phyloP scores from a whole-genome alignment of 2,113 vertebrate genomes.

The Colinus virginianus region DNA sequence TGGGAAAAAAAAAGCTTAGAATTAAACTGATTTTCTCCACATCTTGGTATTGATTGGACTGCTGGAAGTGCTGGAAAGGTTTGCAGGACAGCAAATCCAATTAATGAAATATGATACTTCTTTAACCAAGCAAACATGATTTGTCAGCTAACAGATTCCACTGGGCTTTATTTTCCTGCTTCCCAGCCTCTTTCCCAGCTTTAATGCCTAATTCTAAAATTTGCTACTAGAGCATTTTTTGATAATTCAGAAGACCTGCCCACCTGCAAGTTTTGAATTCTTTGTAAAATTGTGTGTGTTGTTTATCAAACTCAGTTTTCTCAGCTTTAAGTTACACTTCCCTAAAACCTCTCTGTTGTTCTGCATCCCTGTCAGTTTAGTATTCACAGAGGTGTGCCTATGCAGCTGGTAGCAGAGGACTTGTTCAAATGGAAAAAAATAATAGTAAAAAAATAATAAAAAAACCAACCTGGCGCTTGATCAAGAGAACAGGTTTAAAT shows the following conservation, averaged over 20 bases:
- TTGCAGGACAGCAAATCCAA: not conserved
- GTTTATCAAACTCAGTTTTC: not conserved
- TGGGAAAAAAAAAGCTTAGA: not conserved
- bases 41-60: not conserved
- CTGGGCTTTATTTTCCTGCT: not conserved
- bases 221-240: not conserved
- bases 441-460: not conserved
- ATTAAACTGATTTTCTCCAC: not conserved
- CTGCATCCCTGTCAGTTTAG: not conserved
- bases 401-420: not conserved
- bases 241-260: not conserved
- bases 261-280: not conserved
- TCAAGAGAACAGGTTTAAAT: not conserved
- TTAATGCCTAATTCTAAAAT: not conserved
- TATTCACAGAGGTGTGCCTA: not conserved
- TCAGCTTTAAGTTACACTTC: not conserved
- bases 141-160: not conserved
- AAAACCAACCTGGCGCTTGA: not conserved
- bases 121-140: not conserved
- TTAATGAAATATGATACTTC: not conserved
- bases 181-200: not conserved
- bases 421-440: not conserved
- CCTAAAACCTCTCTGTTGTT: not conserved
- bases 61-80: not conserved
- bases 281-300: not conserved